Percentiles rank a stretch among this genome's conserved stretches.
Evolutionary conservation across 2,888 invertebrate species (phyloP).

Genomic region (Diplolepis rosae): DNA sequence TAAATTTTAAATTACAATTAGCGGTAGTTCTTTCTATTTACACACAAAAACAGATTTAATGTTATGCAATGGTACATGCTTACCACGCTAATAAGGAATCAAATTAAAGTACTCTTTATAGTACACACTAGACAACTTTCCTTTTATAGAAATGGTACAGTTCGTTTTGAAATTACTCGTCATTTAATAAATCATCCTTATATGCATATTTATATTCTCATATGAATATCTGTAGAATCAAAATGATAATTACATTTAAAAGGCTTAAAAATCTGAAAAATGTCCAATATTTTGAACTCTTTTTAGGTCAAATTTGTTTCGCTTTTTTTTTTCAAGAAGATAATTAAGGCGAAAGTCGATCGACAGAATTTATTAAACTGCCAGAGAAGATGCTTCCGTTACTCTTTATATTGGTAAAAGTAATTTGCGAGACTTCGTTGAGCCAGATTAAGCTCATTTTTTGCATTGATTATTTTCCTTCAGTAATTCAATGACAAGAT

Average conservation of each 20-base stretch:
- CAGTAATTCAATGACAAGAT: conserved; percentile 5
- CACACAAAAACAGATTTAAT: conserved; percentile 14
- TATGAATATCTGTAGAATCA: neutral
- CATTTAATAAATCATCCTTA: neutral
- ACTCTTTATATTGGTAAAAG: conserved; percentile 27
- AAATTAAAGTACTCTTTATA: conserved; percentile 19
- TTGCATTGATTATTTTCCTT: conserved; percentile 22
- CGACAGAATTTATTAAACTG: conserved; percentile 28
- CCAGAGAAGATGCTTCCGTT: conserved; percentile 19
- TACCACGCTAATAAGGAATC: conserved; percentile 12
- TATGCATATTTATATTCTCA: neutral
- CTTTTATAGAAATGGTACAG: neutral
- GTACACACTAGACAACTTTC: neutral
- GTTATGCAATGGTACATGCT: conserved; percentile 23
- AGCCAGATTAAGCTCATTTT: conserved; percentile 16
- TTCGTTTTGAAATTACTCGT: neutral
- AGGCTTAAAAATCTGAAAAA: neutral
- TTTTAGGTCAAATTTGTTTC: conserved; percentile 29
- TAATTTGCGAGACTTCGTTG: conserved; percentile 17
- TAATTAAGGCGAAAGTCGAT: conserved; percentile 31
- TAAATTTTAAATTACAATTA: neutral
- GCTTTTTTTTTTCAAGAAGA: conserved; percentile 26
- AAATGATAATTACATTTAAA: neutral
- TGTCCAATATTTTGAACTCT: conserved; percentile 6
- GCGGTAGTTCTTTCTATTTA: neutral